A percentile compares a stretch with the other conserved stretches of the same genome.
Conservation (phyloP, 2,888 invertebrate genomes). For the Bellardia pandia region DNA sequence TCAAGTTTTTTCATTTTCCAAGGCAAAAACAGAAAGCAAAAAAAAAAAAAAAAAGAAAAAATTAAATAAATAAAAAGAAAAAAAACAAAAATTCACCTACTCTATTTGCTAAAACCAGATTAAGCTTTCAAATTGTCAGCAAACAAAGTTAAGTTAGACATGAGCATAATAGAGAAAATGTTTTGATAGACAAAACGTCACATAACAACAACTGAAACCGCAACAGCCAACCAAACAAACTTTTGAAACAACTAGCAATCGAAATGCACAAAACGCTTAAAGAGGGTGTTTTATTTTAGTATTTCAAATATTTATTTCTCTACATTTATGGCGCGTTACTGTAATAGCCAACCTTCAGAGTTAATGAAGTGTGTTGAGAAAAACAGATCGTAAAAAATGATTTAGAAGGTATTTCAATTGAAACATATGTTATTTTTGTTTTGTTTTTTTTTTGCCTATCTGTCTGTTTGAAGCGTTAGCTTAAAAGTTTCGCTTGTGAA, state of each 20-base stretch:
- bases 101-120: constrained; percentile 61
- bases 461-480: not conserved
- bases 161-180: constrained; percentile 45
- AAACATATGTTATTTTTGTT: constrained; percentile 18
- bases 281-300: constrained; percentile 39
- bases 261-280: constrained; percentile 42
- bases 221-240: not conserved
- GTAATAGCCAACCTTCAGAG: constrained; percentile 32
- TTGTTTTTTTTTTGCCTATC: not conserved
- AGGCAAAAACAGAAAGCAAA: constrained; percentile 15
- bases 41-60: not conserved
- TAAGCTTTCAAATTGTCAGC: constrained; percentile 66
- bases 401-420: constrained; percentile 47
- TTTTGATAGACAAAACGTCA: constrained; percentile 57
- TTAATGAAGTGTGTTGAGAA: constrained; percentile 11
- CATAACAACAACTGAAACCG: constrained; percentile 16
- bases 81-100: constrained; percentile 52
- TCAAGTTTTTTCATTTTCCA: constrained; percentile 27
- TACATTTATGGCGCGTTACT: not conserved
- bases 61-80: not conserved
- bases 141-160: constrained; percentile 56
- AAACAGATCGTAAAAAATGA: not conserved
- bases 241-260: not conserved
- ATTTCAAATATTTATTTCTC: constrained; percentile 7
- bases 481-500: too few species aligned